These are phyloP conservation scores for Tipula lateralis DNA, from an alignment of 2,888 invertebrate species.

Conservation along the genomic window DNA sequence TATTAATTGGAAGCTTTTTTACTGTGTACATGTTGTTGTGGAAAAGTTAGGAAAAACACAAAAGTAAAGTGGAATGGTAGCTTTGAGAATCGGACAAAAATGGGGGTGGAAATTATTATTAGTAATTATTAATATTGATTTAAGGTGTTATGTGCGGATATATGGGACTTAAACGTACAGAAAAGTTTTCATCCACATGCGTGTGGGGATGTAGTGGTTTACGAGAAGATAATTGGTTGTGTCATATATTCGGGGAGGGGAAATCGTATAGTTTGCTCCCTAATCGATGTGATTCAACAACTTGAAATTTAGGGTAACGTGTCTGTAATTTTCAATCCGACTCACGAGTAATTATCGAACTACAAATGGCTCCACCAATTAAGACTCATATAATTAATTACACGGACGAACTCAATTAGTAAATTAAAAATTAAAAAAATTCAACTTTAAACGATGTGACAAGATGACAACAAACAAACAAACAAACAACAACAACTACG, in stretches of 20 bases:
- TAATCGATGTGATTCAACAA: background rate
- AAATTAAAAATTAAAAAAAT: background rate
- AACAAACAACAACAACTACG: background rate
- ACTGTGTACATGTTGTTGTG: background rate
- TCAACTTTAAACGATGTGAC: background rate
- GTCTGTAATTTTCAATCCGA: background rate
- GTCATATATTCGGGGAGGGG: background rate
- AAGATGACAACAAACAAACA: background rate
- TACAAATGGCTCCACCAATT: background rate
- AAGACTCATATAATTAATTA: background rate
- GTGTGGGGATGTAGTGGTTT: background rate
- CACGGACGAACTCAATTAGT: background rate
- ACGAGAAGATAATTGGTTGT: background rate
- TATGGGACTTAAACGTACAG: background rate
- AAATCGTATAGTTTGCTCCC: background rate
- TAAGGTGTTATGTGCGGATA: background rate
- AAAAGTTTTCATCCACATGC: background rate
- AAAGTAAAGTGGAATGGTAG: background rate
- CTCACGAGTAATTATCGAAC: background rate
- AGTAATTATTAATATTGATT: background rate
- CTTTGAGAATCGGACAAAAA: background rate
- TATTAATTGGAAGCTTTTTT: background rate
- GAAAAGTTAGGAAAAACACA: background rate
- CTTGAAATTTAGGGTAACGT: background rate
- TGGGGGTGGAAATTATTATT: background rate